Evolutionary conservation across 2,888 invertebrate species (phyloP), one percentile per base, ranked within the genome.

Genomic region (Drosophila pseudotalamancana): DNA sequence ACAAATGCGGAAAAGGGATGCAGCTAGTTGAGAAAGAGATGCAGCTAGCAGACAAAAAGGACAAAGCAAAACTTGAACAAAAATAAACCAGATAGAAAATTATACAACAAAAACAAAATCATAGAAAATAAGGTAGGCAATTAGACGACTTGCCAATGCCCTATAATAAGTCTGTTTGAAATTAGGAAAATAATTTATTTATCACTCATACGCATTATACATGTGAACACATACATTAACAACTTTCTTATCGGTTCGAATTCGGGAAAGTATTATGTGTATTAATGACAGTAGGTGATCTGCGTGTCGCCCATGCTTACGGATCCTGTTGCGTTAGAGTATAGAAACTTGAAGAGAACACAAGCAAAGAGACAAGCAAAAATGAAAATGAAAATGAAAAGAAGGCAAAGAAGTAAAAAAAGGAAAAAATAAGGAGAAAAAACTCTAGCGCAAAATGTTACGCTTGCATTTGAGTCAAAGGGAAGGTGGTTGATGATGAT

Each of bases 401-500:
- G 50, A 34, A 34, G 39, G 64, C 64, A 59, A 49, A 19, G 50
- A 48, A 46, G 29, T 16, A 67, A 37, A 37, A 32, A 27, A 18
- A 56, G 35, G 49, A 42, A 37, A 19, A 39, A 54, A 31, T n/a
- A 34, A 59, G 27, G 50, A 56, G 60, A 63, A 50, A 74, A 69
- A 82, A 88, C 63, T 67, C 49, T 79, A 69, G 83, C 84, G 80
- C 83, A 81, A 81, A 81, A 81, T 88, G 88, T 88, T 84, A 70
- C 88, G 87, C 85, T 88, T 80, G 88, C 88, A 83, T 50, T 70
- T 42, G 62, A 40, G 55, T 31, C 27, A 14, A 37, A 37, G 35
- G 27, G 19, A 1, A 8, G 9, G 35, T 14, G 34, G 34, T 4
- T 14, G 27, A 27, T 25, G 9, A 0, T 9, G 25, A 9, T n/a